These are phyloP conservation scores for Hyalella azteca DNA, from an alignment of 2,888 invertebrate species.

Conservation along the genomic window DNA sequence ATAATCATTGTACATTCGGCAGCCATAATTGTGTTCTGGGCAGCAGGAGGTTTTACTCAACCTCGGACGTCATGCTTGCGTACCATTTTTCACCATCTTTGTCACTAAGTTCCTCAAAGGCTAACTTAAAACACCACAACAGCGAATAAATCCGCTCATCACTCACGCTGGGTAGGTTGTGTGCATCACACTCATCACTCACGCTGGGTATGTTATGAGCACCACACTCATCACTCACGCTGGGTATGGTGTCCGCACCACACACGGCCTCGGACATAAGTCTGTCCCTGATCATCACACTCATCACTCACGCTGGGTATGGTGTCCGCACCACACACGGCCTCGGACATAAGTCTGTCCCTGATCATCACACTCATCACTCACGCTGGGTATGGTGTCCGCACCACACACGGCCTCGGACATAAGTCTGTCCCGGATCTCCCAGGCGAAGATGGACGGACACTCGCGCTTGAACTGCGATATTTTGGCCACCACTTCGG, in stretches of 20 bases:
- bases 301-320: slow-evolving; percentile 25
- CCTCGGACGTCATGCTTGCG: no score
- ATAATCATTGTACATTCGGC: no score
- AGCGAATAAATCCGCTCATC: no score
- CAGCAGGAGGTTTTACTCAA: no score
- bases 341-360: slow-evolving; percentile 50
- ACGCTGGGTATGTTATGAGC: no score
- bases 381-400: slow-evolving; percentile 55
- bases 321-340: slow-evolving; percentile 37
- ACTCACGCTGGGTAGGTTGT: no score
- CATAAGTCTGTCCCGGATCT: slow-evolving; percentile 52
- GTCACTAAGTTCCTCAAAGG: no score
- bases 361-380: no score
- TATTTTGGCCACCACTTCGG: slow-evolving; percentile 53
- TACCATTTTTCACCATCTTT: no score
- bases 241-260: background rate
- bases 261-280: slow-evolving; percentile 53
- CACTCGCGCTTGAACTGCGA: slow-evolving; percentile 55
- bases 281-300: slow-evolving; percentile 51
- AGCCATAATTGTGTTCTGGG: no score
- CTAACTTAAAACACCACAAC: no score
- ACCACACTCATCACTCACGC: background rate
- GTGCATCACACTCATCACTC: no score
- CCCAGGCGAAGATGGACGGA: slow-evolving; percentile 56
- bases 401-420: slow-evolving; percentile 52